Evolutionary conservation across 1,140 invertebrate genomes (phyloP).

Genomic region (Drosophila busckii): DNA sequence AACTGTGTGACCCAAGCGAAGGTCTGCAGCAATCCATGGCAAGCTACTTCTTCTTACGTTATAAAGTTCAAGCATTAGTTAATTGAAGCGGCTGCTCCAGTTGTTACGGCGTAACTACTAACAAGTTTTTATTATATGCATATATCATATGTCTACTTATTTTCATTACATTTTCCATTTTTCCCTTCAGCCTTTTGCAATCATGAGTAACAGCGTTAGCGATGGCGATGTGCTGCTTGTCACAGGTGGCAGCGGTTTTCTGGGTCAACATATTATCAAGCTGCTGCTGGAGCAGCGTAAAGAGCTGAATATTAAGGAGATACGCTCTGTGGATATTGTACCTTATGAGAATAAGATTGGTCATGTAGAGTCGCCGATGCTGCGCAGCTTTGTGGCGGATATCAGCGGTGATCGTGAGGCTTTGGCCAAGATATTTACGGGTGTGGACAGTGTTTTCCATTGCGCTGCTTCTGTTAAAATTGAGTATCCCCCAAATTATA

Average conservation of each 20-base stretch:
- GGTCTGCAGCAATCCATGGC: constrained; percentile 44
- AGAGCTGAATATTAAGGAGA: constrained; percentile 80
- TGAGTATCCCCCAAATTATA: constrained; percentile 81
- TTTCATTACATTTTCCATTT: constrained; percentile 17
- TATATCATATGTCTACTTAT: not conserved
- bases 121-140: constrained; percentile 28
- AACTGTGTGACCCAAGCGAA: constrained; percentile 53
- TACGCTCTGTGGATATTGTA: constrained; percentile 82
- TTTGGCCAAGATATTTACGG: constrained; percentile 79
- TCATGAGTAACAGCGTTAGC: constrained; percentile 26
- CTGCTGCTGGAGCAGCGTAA: constrained; percentile 80
- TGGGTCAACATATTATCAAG: constrained; percentile 84
- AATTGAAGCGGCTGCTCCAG: constrained; percentile 24
- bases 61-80: constrained; percentile 16
- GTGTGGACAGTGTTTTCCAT: constrained; percentile 83
- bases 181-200: constrained; percentile 13
- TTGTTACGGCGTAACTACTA: no score
- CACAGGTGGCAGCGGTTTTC: constrained; percentile 83
- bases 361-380: constrained; percentile 67
- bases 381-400: constrained; percentile 80
- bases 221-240: constrained; percentile 64
- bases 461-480: constrained; percentile 83
- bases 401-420: constrained; percentile 76
- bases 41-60: constrained; percentile 32
- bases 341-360: constrained; percentile 81